Evolutionary conservation across 2,888 invertebrate genomes (phyloP), one percentile per base, ranked within the genome.

Genomic region (Oligia fasciuncula): DNA sequence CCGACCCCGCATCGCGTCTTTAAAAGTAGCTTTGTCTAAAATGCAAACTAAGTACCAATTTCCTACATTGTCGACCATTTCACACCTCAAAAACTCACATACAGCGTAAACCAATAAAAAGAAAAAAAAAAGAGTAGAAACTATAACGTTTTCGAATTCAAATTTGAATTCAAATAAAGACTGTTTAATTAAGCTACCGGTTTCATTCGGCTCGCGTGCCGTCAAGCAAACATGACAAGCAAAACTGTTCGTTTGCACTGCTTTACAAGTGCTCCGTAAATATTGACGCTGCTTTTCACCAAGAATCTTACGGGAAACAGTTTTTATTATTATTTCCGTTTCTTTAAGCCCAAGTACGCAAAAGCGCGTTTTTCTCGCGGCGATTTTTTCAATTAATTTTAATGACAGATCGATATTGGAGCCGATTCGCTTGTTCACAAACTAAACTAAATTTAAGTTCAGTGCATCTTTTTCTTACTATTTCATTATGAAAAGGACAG

Each of bases 131-230:
- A 14, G 57, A 49, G 14, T 57, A 65, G 73, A 85, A 87, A 87
- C 87, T 87, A 76, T 87, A 85, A 85, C 87, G 69, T 67, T 77
- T 77, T 80, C 75, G 76, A 75, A 81, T 81, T 84, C 60, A 76
- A 89, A 89, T 83, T 79, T 79, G 77, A 88, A 85, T 88, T 85
- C 80, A 81, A 87, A 87, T 84, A 88, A 84, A 80, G 83, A 79
- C 85, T 87, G 85, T 88, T 88, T 88, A 79, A 77, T 83, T 77
- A 75, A 88, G 89, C 91, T 88, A 88, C 91, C 88, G 88, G 87
- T 88, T 84, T 79, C 86, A 87, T 89, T 89, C 40, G 71, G 74
- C 86, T 89, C 92, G 91, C 92, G 91, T 92, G 93, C 92, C 91
- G 81, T 86, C 88, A 65, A 79, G 88, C 84, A 92, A 89, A 93